phyloP scores from a whole-genome alignment of 2,113 vertebrate genomes.

The Lates calcarifer region DNA sequence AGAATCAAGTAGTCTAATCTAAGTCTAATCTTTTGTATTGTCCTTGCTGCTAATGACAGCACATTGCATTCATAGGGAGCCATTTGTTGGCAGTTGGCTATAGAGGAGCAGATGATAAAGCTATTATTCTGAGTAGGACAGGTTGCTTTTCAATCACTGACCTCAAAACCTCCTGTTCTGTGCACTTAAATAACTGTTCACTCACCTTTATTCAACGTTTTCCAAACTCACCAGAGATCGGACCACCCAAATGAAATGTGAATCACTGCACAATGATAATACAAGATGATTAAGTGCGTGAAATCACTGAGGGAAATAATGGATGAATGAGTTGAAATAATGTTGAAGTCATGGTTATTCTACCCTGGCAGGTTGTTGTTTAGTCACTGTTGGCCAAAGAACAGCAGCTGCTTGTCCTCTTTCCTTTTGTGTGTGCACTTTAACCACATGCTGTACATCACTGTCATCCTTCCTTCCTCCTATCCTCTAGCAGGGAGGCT shows the following conservation, averaged over 20 bases:
- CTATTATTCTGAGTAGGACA: constrained; percentile 34
- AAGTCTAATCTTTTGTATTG: background rate
- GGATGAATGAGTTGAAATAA: background rate
- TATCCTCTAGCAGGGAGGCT: constrained; percentile 24
- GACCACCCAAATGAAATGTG: constrained; percentile 27
- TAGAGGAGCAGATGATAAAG: constrained; percentile 51
- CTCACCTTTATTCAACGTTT: constrained; percentile 17
- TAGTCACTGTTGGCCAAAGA: background rate
- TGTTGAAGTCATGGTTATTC: constrained; percentile 11
- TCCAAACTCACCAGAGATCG: constrained; percentile 33
- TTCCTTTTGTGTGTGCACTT: constrained; percentile 12
- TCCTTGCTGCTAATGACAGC: constrained; percentile 12
- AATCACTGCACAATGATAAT: constrained; percentile 4
- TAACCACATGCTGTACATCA: constrained; percentile 33
- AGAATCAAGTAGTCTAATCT: background rate
- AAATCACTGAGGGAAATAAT: background rate
- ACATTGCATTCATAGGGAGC: constrained; percentile 15
- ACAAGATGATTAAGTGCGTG: constrained; percentile 14
- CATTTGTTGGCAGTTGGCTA: constrained; percentile 29
- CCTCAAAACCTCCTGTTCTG: constrained; percentile 29
- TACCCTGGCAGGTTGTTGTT: constrained; percentile 13
- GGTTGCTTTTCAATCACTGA: constrained; percentile 46
- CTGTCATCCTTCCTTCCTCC: constrained; percentile 30
- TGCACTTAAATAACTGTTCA: constrained; percentile 23
- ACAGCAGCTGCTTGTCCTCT: constrained; percentile 25